These are phyloP conservation scores for Siniperca chuatsi DNA, from an alignment of 2,113 vertebrate species.

Conservation along the genomic window DNA sequence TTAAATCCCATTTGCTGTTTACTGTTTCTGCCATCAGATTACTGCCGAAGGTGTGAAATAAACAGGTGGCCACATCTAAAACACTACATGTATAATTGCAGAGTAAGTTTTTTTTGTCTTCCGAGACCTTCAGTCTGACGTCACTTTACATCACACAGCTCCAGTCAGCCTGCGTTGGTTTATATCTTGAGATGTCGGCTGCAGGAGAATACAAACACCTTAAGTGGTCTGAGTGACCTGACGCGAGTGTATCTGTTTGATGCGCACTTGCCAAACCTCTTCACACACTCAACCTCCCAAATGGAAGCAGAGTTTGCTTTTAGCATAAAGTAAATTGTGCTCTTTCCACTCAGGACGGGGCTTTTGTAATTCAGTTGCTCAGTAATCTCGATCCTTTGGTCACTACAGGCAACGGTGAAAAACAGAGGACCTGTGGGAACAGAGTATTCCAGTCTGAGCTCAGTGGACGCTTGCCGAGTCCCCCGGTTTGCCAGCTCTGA, in stretches of 20 bases:
- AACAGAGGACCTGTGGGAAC: slow-evolving; percentile 25
- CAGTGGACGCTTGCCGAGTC: neutral
- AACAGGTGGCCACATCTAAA: no score
- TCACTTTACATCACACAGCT: neutral
- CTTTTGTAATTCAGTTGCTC: slow-evolving; percentile 12
- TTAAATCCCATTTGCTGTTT: neutral
- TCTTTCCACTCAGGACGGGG: neutral
- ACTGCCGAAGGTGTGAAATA: neutral
- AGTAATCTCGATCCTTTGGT: slow-evolving; percentile 30
- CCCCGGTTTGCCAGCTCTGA: neutral
- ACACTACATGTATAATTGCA: neutral
- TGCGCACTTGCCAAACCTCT: slow-evolving; percentile 8
- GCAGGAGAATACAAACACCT: neutral
- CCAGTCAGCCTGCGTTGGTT: neutral
- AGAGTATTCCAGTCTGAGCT: slow-evolving; percentile 8
- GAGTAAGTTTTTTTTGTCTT: no score
- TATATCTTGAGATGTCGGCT: no score
- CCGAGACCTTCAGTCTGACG: neutral
- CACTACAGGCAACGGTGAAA: slow-evolving; percentile 27
- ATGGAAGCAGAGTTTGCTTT: neutral
- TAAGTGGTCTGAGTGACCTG: neutral
- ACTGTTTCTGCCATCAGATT: neutral
- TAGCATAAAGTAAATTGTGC: neutral
- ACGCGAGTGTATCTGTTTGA: slow-evolving; percentile 6
- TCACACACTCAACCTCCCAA: neutral